Conservation (phyloP, 2,888 invertebrate genomes). For the Zygothrica quintamaculata region DNA sequence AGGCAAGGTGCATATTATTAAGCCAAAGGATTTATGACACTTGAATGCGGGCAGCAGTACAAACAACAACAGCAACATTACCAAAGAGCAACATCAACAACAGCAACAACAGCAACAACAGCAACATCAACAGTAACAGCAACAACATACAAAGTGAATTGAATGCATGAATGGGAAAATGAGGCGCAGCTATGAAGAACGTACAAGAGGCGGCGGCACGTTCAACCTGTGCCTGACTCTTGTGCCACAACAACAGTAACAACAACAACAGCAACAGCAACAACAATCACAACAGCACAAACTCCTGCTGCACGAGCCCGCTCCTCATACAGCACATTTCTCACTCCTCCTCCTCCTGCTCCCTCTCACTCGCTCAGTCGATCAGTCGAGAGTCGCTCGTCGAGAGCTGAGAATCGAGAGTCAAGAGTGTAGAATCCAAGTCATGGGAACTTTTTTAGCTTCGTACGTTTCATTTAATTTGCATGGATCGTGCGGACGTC, state of each 20-base stretch:
- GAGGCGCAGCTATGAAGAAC: constrained; percentile 71
- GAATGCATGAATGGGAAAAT: constrained; percentile 78
- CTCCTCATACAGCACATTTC: constrained; percentile 4
- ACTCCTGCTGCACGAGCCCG: constrained; percentile 15
- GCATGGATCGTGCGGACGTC: constrained; percentile 82
- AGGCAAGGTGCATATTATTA: constrained; percentile 83
- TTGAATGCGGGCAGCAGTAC: constrained; percentile 61
- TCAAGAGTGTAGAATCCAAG: constrained; percentile 41
- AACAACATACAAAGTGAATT: constrained; percentile 49
- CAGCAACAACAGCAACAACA: constrained; percentile 22
- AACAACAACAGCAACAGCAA: constrained; percentile 33
- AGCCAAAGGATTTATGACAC: constrained; percentile 83
- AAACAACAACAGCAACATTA: constrained; percentile 3
- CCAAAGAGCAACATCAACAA: background rate
- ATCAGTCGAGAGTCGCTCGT: too few relatives aligned
- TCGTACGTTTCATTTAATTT: constrained; percentile 82
- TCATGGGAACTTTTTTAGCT: constrained; percentile 72
- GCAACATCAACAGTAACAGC: constrained; percentile 13
- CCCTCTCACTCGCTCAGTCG: too few relatives aligned
- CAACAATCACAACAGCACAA: constrained; percentile 16
- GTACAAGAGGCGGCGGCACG: constrained; percentile 53
- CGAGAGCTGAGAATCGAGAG: background rate
- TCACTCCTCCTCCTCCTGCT: background rate
- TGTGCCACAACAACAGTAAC: constrained; percentile 3
- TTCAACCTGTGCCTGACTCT: constrained; percentile 71